phyloP scores from a whole-genome alignment of 2,888 invertebrate genomes.

The Nemoura dubitans region DNA sequence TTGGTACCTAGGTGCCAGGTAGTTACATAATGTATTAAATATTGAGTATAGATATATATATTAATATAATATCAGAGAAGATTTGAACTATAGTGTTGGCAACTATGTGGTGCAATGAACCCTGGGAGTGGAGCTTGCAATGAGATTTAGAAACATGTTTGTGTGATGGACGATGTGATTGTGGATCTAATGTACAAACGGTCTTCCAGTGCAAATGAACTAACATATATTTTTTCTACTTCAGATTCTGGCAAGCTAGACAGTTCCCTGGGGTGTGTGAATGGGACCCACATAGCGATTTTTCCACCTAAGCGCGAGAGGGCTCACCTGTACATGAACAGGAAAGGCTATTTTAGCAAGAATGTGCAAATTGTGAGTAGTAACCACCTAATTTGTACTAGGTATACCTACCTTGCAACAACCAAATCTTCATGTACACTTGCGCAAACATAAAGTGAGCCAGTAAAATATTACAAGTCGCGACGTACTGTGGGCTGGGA shows the following conservation, averaged over 20 bases:
- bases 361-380: slow-evolving; percentile 1
- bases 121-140: background rate
- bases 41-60: background rate
- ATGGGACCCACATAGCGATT: background rate
- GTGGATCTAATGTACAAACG: background rate
- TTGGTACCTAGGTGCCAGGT: background rate
- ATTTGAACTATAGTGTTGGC: background rate
- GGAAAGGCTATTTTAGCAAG: slow-evolving; percentile 8
- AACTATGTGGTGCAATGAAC: background rate
- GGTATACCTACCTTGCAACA: slow-evolving; percentile 10
- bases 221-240: no score
- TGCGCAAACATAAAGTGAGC: no score
- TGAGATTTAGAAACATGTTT: background rate
- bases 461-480: no score
- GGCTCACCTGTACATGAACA: slow-evolving; percentile 1
- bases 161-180: background rate
- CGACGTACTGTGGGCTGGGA: no score
- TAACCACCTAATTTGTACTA: no score
- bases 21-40: no score
- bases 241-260: background rate
- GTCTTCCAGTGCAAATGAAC: no score
- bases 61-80: background rate
- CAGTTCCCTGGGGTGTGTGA: background rate
- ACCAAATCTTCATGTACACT: background rate
- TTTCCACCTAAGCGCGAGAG: background rate